Evolutionary conservation across 2,888 invertebrate genomes (phyloP).

Genomic region (Julus scanicus): DNA sequence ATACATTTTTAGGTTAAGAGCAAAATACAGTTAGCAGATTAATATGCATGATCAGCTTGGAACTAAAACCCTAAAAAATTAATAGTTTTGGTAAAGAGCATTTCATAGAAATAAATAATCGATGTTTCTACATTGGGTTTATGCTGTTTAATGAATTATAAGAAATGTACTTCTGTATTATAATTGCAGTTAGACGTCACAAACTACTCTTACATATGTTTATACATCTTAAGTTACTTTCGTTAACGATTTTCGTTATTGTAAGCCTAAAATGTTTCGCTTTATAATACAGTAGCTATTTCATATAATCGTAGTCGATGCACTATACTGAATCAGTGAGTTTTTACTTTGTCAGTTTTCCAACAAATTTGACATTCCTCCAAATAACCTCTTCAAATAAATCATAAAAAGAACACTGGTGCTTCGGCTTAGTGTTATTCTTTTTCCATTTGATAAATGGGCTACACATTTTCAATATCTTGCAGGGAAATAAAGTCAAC

Average conservation of each 20-base stretch:
- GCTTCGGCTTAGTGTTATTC: background rate
- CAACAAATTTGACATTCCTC: background rate
- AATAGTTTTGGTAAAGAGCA: background rate
- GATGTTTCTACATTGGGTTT: background rate
- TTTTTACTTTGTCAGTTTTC: background rate
- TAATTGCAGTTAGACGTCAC: background rate
- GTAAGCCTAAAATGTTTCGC: background rate
- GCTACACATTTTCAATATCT: background rate
- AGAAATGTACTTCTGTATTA: background rate
- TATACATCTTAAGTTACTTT: too few species aligned
- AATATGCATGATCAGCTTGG: background rate
- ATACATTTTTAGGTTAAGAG: background rate
- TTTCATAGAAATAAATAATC: background rate
- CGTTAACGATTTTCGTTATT: background rate
- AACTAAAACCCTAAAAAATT: background rate
- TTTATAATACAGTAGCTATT: background rate
- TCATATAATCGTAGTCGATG: background rate
- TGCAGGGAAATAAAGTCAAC: background rate
- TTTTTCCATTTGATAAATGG: background rate
- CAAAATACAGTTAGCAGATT: background rate
- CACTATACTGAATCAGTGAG: background rate
- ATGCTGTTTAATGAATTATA: too few species aligned
- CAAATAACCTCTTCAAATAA: background rate
- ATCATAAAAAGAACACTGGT: background rate
- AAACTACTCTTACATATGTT: too few species aligned